Evolutionary conservation across 2,888 invertebrate species (phyloP).

Genomic region (Drosophila colorata): DNA sequence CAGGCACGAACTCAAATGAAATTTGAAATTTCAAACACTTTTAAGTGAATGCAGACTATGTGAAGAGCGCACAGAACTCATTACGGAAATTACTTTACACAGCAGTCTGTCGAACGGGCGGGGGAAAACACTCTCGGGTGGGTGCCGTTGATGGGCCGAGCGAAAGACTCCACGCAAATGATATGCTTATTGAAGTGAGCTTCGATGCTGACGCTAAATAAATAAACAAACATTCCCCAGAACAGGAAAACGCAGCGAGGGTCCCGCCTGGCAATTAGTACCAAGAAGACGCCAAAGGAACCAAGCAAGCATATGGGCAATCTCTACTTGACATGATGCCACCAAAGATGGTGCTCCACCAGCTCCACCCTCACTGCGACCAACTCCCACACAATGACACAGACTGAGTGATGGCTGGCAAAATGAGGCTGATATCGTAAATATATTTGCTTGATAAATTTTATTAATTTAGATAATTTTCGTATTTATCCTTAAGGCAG

Average conservation of each 20-base stretch:
- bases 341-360: slow-evolving; percentile 1
- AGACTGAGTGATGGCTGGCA: slow-evolving; percentile 27
- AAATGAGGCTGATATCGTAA: slow-evolving; percentile 18
- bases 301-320: slow-evolving; percentile 28
- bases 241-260: slow-evolving; percentile 14
- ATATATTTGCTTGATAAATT: slow-evolving; percentile 6
- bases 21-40: slow-evolving; percentile 77
- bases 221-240: slow-evolving; percentile 47
- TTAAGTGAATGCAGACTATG: slow-evolving; percentile 53
- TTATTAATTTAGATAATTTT: background rate
- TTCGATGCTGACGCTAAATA: slow-evolving; percentile 52
- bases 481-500: background rate
- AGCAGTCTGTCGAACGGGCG: slow-evolving; percentile 23
- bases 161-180: slow-evolving; percentile 39
- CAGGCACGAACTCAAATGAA: slow-evolving; percentile 53
- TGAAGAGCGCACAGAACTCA: slow-evolving; percentile 65
- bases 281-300: slow-evolving; percentile 1
- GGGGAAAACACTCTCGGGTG: slow-evolving; percentile 9
- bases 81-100: slow-evolving; percentile 80
- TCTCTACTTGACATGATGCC: slow-evolving; percentile 14
- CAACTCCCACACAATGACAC: slow-evolving; percentile 7
- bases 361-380: too few relatives aligned
- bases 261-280: slow-evolving; percentile 44
- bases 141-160: slow-evolving; percentile 12
- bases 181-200: slow-evolving; percentile 70